Conservation (phyloP, 2,797 vertebrate species). For the Pyrocephalus nanus region DNA sequence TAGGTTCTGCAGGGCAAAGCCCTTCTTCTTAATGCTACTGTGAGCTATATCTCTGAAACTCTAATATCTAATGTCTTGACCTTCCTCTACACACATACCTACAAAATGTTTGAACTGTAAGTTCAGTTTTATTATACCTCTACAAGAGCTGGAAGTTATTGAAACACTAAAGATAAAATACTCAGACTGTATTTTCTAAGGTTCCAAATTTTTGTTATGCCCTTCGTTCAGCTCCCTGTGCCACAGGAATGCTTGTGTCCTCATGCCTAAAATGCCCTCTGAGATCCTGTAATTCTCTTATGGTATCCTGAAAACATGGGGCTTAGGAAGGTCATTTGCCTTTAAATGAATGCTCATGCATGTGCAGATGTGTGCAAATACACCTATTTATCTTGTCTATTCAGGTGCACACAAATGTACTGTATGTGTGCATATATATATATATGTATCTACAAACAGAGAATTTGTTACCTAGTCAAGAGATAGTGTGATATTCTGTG, state of each 20-base stretch:
- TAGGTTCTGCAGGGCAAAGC: neutral
- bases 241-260: neutral
- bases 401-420: neutral
- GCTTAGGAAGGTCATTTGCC: neutral
- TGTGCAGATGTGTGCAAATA: neutral
- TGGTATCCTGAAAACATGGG: neutral
- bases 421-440: neutral
- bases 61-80: neutral
- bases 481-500: neutral
- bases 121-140: neutral
- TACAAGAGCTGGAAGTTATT: neutral
- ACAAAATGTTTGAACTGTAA: neutral
- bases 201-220: neutral
- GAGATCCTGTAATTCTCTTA: neutral
- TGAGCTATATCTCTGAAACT: neutral
- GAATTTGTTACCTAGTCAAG: neutral
- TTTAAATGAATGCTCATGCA: neutral
- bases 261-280: neutral
- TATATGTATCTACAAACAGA: neutral
- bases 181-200: neutral
- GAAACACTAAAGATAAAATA: neutral
- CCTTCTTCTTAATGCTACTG: neutral
- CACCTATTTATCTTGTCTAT: neutral
- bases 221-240: neutral
- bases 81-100: neutral